These are phyloP conservation scores for Sebastes schlegelii DNA, from an alignment of 2,113 vertebrate species.

Conservation along the genomic window DNA sequence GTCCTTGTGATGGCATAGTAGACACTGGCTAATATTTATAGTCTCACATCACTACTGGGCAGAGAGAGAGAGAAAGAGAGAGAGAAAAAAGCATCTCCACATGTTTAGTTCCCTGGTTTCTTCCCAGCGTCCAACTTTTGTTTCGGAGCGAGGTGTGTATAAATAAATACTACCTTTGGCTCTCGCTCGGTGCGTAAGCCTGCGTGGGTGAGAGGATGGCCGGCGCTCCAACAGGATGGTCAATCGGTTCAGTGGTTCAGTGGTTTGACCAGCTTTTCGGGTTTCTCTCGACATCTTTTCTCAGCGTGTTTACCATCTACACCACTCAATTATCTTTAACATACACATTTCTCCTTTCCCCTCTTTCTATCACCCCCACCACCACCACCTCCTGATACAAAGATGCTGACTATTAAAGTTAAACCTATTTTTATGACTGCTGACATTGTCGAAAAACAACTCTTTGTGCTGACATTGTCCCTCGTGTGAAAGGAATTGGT, in stretches of 20 bases:
- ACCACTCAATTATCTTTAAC: constrained; percentile 6
- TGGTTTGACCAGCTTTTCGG: constrained; percentile 11
- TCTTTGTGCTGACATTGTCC: constrained; percentile 52
- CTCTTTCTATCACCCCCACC: background rate
- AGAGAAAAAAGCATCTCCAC: constrained; percentile 6
- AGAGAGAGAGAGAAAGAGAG: background rate
- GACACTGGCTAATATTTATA: constrained; percentile 70
- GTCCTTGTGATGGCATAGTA: constrained; percentile 29
- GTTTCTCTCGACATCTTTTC: constrained; percentile 7
- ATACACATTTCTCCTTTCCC: background rate
- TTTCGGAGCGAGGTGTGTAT: constrained; percentile 58
- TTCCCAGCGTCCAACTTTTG: constrained; percentile 48
- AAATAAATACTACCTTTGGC: constrained; percentile 69
- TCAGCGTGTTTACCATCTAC: constrained; percentile 10
- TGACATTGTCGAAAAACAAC: constrained; percentile 39
- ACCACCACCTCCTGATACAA: background rate
- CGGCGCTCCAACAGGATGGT: background rate
- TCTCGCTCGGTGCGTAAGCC: background rate
- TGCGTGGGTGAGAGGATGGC: constrained; percentile 36
- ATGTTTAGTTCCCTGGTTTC: constrained; percentile 51
- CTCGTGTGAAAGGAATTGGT: constrained; percentile 18
- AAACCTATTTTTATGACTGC: constrained; percentile 37
- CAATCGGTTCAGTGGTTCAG: background rate
- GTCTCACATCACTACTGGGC: constrained; percentile 40
- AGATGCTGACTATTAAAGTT: constrained; percentile 56